These are phyloP conservation scores for Melanargia galathea DNA, from an alignment of 2,888 invertebrate genomes.

Conservation along the genomic window DNA sequence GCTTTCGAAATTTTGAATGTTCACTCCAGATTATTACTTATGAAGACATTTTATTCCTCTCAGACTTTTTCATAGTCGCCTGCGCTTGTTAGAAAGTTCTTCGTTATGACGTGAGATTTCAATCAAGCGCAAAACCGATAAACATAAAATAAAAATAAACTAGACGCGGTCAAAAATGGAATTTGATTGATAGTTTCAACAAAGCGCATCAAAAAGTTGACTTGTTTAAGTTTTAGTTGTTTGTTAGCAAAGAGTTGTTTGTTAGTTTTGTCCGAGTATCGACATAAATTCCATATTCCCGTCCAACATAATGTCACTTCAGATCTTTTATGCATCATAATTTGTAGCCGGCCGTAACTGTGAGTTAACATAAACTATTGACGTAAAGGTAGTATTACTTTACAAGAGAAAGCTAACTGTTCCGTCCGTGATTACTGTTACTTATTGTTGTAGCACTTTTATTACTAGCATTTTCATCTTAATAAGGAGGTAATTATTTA, in stretches of 20 bases:
- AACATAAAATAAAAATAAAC: not conserved
- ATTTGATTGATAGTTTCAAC: not conserved
- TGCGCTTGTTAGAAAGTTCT: not conserved
- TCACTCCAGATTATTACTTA: too few species aligned
- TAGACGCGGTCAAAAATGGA: not conserved
- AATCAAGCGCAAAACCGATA: not conserved
- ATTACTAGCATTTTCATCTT: constrained; percentile 35
- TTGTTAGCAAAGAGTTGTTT: constrained; percentile 6
- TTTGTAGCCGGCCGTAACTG: constrained; percentile 27
- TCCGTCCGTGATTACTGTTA: constrained; percentile 30
- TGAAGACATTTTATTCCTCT: not conserved
- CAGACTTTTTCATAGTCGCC: not conserved
- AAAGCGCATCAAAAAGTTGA: not conserved
- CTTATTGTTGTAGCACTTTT: constrained; percentile 38
- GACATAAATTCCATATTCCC: constrained; percentile 16
- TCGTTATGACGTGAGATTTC: not conserved
- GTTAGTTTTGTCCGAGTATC: constrained; percentile 1
- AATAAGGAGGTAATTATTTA: constrained; percentile 28
- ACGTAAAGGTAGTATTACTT: constrained; percentile 36
- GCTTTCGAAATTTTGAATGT: too few species aligned
- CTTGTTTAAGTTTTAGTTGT: not conserved
- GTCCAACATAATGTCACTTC: constrained; percentile 22
- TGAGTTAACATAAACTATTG: constrained; percentile 35
- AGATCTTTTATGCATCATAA: constrained; percentile 26
- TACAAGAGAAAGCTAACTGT: constrained; percentile 39